phyloP scores from a whole-genome alignment of 2,113 vertebrate genomes.

The Leucopternis melanops region DNA sequence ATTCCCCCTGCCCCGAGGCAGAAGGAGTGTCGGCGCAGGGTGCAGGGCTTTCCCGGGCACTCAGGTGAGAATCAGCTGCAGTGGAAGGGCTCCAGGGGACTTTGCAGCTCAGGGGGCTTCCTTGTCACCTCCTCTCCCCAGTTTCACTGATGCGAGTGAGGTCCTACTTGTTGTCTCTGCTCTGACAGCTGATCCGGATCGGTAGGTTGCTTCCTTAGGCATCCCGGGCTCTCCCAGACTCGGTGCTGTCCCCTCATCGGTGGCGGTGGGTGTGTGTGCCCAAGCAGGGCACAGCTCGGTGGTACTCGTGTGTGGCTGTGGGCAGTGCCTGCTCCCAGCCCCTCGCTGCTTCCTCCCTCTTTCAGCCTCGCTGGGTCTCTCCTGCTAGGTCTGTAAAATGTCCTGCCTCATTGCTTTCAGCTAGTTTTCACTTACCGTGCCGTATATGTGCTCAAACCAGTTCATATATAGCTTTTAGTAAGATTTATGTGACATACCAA shows the following conservation, averaged over 20 bases:
- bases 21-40: neutral
- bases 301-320: neutral
- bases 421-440: neutral
- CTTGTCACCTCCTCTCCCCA: neutral
- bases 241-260: rapidly evolving
- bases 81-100: neutral
- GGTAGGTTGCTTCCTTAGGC: neutral
- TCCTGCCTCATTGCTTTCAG: neutral
- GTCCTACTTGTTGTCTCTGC: neutral
- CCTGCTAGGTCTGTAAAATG: neutral
- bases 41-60: neutral
- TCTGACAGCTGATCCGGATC: neutral
- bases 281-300: neutral
- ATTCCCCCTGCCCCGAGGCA: neutral
- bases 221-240: neutral
- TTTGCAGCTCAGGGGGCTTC: neutral
- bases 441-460: neutral
- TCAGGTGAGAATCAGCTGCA: neutral
- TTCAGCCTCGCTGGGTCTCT: neutral
- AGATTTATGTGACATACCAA: neutral
- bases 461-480: neutral
- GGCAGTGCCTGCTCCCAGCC: neutral
- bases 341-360: neutral
- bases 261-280: neutral
- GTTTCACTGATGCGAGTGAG: rapidly evolving